These are phyloP conservation scores for Periplaneta americana DNA, from an alignment of 1,140 invertebrate species.

Conservation along the genomic window DNA sequence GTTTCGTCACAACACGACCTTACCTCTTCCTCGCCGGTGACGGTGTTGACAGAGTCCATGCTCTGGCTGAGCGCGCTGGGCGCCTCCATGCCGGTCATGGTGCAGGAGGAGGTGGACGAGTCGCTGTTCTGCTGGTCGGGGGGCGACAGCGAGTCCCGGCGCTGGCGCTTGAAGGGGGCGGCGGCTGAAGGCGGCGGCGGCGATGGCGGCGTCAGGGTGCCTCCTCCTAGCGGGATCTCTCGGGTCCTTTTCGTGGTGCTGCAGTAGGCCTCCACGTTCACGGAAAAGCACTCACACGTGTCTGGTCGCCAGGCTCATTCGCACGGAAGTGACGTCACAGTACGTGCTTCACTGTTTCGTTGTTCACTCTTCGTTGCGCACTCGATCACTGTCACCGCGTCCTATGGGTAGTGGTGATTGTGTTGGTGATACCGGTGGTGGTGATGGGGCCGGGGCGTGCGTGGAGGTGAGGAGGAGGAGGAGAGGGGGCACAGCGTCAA, in stretches of 20 bases:
- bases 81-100: conserved; percentile 6
- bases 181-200: conserved; percentile 4
- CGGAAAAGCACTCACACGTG: too few species aligned
- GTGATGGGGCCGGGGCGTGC: not conserved
- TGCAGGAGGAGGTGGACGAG: not conserved
- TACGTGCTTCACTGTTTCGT: not conserved
- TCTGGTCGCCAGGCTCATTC: too few species aligned
- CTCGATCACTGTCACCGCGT: not conserved
- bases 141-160: not conserved
- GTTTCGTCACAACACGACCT: conserved; percentile 37
- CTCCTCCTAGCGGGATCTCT: not conserved
- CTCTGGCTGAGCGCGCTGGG: conserved; percentile 68
- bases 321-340: too few species aligned
- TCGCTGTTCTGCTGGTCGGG: too few species aligned
- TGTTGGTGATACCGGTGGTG: not conserved
- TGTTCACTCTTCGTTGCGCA: not conserved
- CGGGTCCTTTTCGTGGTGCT: conserved; percentile 3
- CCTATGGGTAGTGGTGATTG: not conserved
- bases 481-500: not conserved
- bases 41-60: conserved; percentile 90
- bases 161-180: not conserved
- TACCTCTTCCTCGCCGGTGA: conserved; percentile 87
- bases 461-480: not conserved
- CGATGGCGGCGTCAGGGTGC: conserved; percentile 1
- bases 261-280: not conserved